A percentile compares a stretch with the other conserved stretches of the same genome.
phyloP scores from a whole-genome alignment of 2,888 invertebrate species.

The Acronicta aceris region DNA sequence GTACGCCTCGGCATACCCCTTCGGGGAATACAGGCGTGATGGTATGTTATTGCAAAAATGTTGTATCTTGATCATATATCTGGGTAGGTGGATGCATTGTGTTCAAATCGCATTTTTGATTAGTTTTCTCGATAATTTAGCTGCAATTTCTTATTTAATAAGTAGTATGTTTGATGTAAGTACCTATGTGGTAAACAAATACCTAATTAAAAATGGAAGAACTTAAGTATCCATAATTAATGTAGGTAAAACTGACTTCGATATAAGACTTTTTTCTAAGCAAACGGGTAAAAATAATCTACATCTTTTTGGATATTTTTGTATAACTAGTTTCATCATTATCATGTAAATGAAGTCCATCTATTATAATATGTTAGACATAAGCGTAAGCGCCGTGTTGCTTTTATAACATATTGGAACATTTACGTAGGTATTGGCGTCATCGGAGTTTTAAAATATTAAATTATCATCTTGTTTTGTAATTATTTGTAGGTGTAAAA shows the following conservation, averaged over 20 bases:
- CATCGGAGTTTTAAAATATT: constrained; percentile 20
- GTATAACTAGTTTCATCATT: constrained; percentile 30
- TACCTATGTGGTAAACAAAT: no score
- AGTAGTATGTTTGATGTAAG: no score
- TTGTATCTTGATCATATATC: no score
- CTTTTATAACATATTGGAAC: constrained; percentile 16
- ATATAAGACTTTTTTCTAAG: constrained; percentile 4
- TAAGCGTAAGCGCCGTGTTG: constrained; percentile 20
- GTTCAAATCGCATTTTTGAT: no score
- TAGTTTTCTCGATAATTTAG: no score
- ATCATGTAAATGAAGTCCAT: constrained; percentile 30
- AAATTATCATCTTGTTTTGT: neutral
- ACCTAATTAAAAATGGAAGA: no score
- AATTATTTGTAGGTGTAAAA: constrained; percentile 2
- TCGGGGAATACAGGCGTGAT: no score
- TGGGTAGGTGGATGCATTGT: no score
- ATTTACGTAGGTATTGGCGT: constrained; percentile 20
- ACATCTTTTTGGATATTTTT: constrained; percentile 7
- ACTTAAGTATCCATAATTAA: no score
- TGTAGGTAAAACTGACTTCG: constrained; percentile 10
- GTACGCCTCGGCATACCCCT: no score
- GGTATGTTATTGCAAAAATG: no score
- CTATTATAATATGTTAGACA: constrained; percentile 28
- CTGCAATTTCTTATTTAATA: no score
- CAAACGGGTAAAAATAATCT: neutral